phyloP scores from a whole-genome alignment of 2,888 invertebrate species.

The Adineta ricciae region DNA sequence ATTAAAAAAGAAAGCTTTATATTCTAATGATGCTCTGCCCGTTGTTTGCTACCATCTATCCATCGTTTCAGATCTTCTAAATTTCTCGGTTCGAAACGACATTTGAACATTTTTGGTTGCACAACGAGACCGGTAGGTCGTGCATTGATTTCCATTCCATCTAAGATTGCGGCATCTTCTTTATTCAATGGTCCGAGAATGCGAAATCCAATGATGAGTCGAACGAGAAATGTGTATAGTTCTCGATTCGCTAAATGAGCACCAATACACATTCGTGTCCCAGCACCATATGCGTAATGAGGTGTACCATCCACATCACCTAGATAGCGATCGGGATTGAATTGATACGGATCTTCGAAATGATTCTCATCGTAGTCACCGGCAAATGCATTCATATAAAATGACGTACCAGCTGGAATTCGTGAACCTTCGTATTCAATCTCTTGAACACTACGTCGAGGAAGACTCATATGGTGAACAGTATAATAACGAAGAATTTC shows the following conservation, averaged over 20 bases:
- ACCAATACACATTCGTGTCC: neutral
- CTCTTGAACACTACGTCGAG: neutral
- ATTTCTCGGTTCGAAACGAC: neutral
- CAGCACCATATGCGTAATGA: neutral
- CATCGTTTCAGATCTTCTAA: neutral
- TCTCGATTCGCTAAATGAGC: constrained; percentile 4
- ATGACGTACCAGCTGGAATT: neutral
- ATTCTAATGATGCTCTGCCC: neutral
- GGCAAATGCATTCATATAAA: neutral
- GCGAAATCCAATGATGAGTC: neutral
- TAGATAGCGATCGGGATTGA: neutral
- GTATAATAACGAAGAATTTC: constrained; percentile 7
- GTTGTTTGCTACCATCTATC: neutral
- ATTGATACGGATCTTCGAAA: neutral
- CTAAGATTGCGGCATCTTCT: neutral
- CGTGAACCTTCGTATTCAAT: neutral
- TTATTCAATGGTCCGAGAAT: neutral
- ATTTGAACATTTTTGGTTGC: neutral
- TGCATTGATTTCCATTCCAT: neutral
- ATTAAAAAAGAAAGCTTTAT: neutral
- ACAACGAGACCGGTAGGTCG: neutral
- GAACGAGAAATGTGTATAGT: neutral
- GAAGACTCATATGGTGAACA: neutral
- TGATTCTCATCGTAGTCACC: constrained; percentile 7
- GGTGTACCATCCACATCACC: neutral